phyloP scores from a whole-genome alignment of 2,113 vertebrate species.

The Catharus minimus region DNA sequence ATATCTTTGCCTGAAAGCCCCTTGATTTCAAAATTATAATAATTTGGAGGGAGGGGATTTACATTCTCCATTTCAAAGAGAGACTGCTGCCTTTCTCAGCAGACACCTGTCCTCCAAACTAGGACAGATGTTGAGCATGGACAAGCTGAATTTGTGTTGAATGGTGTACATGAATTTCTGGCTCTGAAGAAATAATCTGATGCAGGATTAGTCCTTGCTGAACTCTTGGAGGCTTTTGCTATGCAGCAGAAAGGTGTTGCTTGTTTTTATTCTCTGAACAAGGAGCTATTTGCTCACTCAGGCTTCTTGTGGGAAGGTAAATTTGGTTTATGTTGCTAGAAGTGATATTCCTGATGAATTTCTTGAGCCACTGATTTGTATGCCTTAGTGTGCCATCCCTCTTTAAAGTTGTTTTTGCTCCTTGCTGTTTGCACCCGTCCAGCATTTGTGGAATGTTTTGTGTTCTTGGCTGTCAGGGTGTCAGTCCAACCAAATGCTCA shows the following conservation, averaged over 20 bases:
- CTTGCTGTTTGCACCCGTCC: neutral
- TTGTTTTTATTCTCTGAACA: neutral
- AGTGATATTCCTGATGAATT: neutral
- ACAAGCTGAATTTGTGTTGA: neutral
- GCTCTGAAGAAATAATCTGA: neutral
- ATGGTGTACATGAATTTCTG: neutral
- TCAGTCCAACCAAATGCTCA: neutral
- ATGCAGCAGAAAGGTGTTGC: neutral
- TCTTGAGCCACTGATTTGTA: neutral
- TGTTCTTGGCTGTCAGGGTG: neutral
- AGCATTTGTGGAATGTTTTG: neutral
- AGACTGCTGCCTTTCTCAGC: no score
- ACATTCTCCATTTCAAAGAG: no score
- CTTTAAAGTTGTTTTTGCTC: neutral
- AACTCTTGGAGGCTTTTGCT: neutral
- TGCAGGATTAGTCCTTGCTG: neutral
- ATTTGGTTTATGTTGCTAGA: neutral
- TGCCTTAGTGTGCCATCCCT: neutral
- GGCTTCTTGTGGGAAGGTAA: neutral
- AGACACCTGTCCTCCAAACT: no score
- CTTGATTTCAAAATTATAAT: no score
- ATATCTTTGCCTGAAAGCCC: no score
- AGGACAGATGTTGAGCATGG: neutral
- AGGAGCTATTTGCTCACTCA: neutral
- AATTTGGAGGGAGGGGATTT: no score